Conservation (phyloP, 53 echinoderm and acorn worm genomes). For the Luidia sarsii region DNA sequence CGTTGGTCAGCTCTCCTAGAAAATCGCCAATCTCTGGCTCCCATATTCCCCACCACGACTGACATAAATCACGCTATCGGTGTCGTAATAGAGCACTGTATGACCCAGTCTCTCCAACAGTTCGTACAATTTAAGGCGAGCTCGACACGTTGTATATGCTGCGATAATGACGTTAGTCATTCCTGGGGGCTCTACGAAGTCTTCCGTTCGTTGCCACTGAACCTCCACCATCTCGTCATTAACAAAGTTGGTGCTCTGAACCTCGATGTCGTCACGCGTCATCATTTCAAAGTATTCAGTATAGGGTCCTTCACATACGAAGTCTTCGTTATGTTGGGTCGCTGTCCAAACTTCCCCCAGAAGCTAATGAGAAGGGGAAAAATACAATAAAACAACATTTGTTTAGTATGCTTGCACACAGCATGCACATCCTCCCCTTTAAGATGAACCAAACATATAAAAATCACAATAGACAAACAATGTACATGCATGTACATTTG, state of each 20-base stretch:
- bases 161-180: slow-evolving; percentile 14
- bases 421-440: too few species aligned
- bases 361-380: slow-evolving; percentile 1
- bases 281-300: slow-evolving; percentile 18
- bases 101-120: slow-evolving; percentile 25
- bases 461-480: too few species aligned
- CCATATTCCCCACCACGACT: slow-evolving; percentile 1
- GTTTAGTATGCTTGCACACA: neutral
- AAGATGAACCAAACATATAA: too few species aligned
- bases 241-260: neutral
- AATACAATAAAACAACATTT: neutral
- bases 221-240: slow-evolving; percentile 13
- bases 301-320: neutral
- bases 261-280: neutral
- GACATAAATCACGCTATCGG: slow-evolving; percentile 51
- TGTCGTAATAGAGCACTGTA: slow-evolving; percentile 57
- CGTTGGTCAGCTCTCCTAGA: slow-evolving; percentile 68
- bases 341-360: slow-evolving; percentile 44
- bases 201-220: slow-evolving; percentile 22
- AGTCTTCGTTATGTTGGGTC: neutral
- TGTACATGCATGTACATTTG: too few species aligned
- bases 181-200: slow-evolving; percentile 1
- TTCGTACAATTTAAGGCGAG: slow-evolving; percentile 31
- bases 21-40: slow-evolving; percentile 52
- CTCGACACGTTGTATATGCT: slow-evolving; percentile 46